Base-by-base conservation (phyloP, 2,113 vertebrate genomes). In the Caretta caretta region DNA sequence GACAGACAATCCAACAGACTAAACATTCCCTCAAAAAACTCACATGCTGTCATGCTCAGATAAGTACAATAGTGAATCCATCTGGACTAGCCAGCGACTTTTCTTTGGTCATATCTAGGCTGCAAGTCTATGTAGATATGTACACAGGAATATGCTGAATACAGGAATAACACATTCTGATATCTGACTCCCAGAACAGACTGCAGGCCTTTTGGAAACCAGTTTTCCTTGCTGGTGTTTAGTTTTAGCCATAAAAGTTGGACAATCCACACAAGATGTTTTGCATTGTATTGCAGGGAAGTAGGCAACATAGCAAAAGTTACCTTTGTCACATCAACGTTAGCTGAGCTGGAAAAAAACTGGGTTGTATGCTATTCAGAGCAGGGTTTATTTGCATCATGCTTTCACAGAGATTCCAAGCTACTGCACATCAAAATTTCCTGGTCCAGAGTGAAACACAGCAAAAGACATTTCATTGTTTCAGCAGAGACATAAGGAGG, bases 331-430 rank as follows among this genome's bases (percentile, higher is more conserved):
- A 22, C 0, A 3, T 11, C 49, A 5, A 2, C 5, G 31, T 65
- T 78, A 49, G 24, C 65, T 2, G 83, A 31, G 5, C 25, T 2
- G 65, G 20, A 25, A 76, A 92, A 5, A 24, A 69, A 13, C 83
- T 84, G 17, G 0, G 1, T 2, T 10, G 27, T 5, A 49, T 46
- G 31, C 7, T 89, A 54, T 56, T 8, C 10, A 84, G 11, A 4
- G 87, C 1, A 4, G 38, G n/a, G 17, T 29, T 69, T 59, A n/a
- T 42, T 27, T 50, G 22, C 9, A 78, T 1, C 14, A 2, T 0
- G 31, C 46, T 59, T 54, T 31, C 12, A 25, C 5, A 13, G 35
- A 83, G 11, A 59, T 7, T 8, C 35, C 0, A 0, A 7, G 3
- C 16, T 27, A 35, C 25, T 78, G 42, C 4, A 49, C 27, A 51